Evolutionary conservation across 2,888 invertebrate species (phyloP), one percentile per base, ranked within the genome.

Genomic region (Drosophila lutescens): DNA sequence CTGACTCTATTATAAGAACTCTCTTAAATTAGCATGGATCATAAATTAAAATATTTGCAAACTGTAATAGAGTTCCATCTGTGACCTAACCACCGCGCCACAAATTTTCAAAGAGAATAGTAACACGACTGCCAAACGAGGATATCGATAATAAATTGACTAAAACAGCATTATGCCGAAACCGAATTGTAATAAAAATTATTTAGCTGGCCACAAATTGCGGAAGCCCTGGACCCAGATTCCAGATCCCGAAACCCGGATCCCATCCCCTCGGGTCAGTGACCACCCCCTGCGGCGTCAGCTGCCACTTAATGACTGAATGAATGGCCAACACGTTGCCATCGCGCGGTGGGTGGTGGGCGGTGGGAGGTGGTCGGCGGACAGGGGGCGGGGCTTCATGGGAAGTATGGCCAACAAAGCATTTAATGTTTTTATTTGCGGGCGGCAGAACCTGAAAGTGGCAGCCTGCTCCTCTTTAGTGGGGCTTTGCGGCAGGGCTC

Each of bases 391-490:
- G 30, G 30, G 30, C 30, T 30, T 30, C 15, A 13, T 8, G 26
- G 61, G 15, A 55, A 62, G 60, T 56, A 62, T 66, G 75, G 67
- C 74, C 74, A 86, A 78, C 88, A 86, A 86, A 84, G 74, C 86
- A 79, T 88, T 84, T 78, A 83, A 88, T 86, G 86, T 80, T 88
- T 86, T 86, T 86, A 82, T 87, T 82, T 87, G 80, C 76, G 88
- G 80, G 88, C 73, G 78, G 78, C 80, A 86, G 60, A 76, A 79
- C 83, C 86, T 74, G 76, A 69, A 88, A 77, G 63, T 79, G 81
- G 74, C 80, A 66, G 59, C 38, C 49, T 34, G 34, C 55, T 36
- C 46, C 47, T 51, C 59, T 67, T 71, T 65, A 55, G 70, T 73
- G 63, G 65, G 70, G 74, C 54, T 63, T 71, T 73, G 70, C 74